Percentiles rank a stretch among this genome's conserved stretches.
These are phyloP conservation scores for Iselma pallidipennis DNA, from an alignment of 2,888 invertebrate genomes.

Conservation along the genomic window DNA sequence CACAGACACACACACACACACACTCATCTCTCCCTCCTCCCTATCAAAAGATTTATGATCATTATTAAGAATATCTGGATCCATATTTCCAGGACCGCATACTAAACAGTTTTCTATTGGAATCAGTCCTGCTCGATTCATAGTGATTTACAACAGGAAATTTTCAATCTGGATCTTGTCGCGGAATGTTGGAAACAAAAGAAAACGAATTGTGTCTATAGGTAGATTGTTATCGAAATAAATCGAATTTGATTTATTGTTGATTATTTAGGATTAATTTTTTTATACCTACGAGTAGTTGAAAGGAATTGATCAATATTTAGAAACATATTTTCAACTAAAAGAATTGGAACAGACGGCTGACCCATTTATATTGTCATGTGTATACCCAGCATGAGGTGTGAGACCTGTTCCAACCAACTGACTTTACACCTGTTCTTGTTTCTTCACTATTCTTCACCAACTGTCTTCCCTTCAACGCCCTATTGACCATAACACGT, in stretches of 20 bases:
- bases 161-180: slow-evolving; percentile 14
- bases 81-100: slow-evolving; percentile 31
- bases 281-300: background rate
- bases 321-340: background rate
- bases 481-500: slow-evolving; percentile 10
- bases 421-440: slow-evolving; percentile 43
- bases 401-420: slow-evolving; percentile 38
- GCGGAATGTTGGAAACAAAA: background rate
- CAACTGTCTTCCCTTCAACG: slow-evolving; percentile 38
- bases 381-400: slow-evolving; percentile 18
- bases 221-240: background rate
- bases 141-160: slow-evolving; percentile 19
- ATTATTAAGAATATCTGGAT: slow-evolving; percentile 46
- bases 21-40: too few relatives aligned
- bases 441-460: slow-evolving; percentile 34
- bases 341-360: background rate
- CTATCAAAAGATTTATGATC: slow-evolving; percentile 38
- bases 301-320: background rate
- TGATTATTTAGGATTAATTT: background rate
- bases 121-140: slow-evolving; percentile 23
- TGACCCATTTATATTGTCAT: background rate
- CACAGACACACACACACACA: too few relatives aligned
- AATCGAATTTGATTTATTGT: background rate
- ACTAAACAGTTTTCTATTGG: slow-evolving; percentile 39
- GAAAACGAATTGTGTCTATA: background rate